A percentile compares a stretch with the other conserved stretches of the same genome.
phyloP scores from a whole-genome alignment of 2,113 vertebrate species.

The Takifugu bimaculatus region DNA sequence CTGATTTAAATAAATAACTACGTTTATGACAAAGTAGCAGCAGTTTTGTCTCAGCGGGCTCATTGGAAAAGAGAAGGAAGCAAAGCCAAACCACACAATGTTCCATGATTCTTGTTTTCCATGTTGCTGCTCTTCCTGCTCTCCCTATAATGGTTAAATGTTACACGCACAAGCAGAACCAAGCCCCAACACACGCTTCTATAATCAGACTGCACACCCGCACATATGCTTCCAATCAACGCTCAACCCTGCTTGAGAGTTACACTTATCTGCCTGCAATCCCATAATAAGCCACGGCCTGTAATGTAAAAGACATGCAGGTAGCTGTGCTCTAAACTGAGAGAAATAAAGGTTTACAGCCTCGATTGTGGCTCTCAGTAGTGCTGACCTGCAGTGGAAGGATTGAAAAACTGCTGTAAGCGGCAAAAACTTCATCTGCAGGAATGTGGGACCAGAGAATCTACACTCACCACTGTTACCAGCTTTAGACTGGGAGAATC shows the following conservation, averaged over 20 bases:
- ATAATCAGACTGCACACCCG: constrained; percentile 34
- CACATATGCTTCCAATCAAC: constrained; percentile 72
- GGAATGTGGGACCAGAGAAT: constrained; percentile 36
- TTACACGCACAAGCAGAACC: constrained; percentile 22
- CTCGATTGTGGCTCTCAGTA: constrained; percentile 26
- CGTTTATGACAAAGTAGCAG: not conserved
- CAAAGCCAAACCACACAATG: constrained; percentile 26
- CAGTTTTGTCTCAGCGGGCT: constrained; percentile 8
- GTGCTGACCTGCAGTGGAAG: not conserved
- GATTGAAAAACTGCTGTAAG: not conserved
- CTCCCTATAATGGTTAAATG: constrained; percentile 22
- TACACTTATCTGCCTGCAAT: constrained; percentile 46
- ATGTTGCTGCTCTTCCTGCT: constrained; percentile 35
- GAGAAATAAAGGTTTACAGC: constrained; percentile 24
- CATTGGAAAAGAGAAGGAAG: constrained; percentile 36
- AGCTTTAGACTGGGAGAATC: constrained; percentile 25
- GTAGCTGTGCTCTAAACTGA: constrained; percentile 26
- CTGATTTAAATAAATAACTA: not conserved
- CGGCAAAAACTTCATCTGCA: constrained; percentile 28
- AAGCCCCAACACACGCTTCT: constrained; percentile 41
- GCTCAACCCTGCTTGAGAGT: constrained; percentile 31
- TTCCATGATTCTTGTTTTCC: constrained; percentile 57
- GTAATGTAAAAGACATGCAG: constrained; percentile 40
- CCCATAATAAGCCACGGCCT: constrained; percentile 11
- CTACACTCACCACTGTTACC: constrained; percentile 22